A percentile compares a stretch with the other conserved stretches of the same genome.
Evolutionary conservation across 2,113 vertebrate genomes (phyloP).

Genomic region (Oncorhynchus nerka): DNA sequence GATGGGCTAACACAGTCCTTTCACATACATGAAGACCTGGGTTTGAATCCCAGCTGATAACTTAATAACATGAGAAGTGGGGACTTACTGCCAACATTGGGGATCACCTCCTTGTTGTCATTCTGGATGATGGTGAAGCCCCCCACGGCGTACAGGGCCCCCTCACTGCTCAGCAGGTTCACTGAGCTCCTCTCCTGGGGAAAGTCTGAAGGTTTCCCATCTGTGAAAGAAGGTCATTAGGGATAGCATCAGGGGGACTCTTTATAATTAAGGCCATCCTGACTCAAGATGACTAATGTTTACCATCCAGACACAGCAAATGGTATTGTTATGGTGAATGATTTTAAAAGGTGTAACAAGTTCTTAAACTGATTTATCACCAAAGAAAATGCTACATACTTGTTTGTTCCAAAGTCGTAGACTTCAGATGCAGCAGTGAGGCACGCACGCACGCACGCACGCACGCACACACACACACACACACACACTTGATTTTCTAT

Average conservation of each 20-base stretch:
- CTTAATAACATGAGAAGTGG: neutral
- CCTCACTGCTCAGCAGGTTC: slow-evolving; percentile 83
- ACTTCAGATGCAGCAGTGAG: slow-evolving; percentile 84
- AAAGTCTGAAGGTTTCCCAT: slow-evolving; percentile 92
- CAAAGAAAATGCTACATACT: slow-evolving; percentile 73
- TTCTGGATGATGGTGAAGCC: slow-evolving; percentile 92
- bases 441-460: slow-evolving; percentile 9
- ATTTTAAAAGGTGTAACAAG: neutral
- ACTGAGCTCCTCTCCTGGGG: slow-evolving; percentile 97
- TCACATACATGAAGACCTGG: no score
- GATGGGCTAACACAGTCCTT: no score
- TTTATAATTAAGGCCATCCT: no score
- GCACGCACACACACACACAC: slow-evolving; percentile 17
- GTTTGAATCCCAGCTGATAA: no score
- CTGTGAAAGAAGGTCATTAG: slow-evolving; percentile 61
- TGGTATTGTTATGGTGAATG: no score
- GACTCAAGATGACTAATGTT: no score
- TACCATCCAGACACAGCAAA: no score
- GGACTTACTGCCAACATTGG: slow-evolving; percentile 99
- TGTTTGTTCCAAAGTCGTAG: slow-evolving; percentile 88
- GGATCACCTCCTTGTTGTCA: slow-evolving; percentile 90
- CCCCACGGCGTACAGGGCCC: no score
- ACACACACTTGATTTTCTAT: neutral
- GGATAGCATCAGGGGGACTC: neutral
- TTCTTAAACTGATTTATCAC: neutral